Percentiles rank a stretch among this genome's conserved stretches.
phyloP scores from a whole-genome alignment of 2,888 invertebrate genomes.

The Sminthurinus aureus region DNA sequence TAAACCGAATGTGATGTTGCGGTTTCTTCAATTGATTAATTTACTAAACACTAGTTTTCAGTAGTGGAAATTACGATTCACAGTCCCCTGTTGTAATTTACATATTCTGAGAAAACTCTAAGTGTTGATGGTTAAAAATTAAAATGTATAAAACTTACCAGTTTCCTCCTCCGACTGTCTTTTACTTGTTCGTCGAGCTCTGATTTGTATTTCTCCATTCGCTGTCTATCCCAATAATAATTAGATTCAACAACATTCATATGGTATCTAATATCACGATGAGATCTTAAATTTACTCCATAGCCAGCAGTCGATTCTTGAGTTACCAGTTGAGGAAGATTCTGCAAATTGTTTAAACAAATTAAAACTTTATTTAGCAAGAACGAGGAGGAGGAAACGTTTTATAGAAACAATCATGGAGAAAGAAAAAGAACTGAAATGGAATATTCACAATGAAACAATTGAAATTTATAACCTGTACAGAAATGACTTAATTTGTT shows the following conservation, averaged over 20 bases:
- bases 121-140: too few species aligned
- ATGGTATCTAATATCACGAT: constrained; percentile 41
- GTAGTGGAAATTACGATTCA: background rate
- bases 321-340: constrained; percentile 35
- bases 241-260: constrained; percentile 34
- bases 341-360: too few species aligned
- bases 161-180: constrained; percentile 24
- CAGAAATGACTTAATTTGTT: background rate
- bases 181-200: constrained; percentile 39
- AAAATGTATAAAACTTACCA: constrained; percentile 17
- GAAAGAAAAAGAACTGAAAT: background rate
- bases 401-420: background rate
- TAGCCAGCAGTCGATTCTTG: background rate
- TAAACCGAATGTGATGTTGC: too few species aligned
- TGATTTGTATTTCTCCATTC: constrained; percentile 28
- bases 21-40: too few species aligned
- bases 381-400: too few species aligned
- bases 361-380: too few species aligned
- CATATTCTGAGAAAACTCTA: background rate
- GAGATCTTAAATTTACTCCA: constrained; percentile 30
- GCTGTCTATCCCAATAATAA: constrained; percentile 33
- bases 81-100: background rate
- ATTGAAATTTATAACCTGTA: background rate
- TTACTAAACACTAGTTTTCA: background rate
- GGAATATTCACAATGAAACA: background rate